These are phyloP conservation scores for Rutilus rutilus DNA, from an alignment of 2,113 vertebrate genomes.

Conservation along the genomic window DNA sequence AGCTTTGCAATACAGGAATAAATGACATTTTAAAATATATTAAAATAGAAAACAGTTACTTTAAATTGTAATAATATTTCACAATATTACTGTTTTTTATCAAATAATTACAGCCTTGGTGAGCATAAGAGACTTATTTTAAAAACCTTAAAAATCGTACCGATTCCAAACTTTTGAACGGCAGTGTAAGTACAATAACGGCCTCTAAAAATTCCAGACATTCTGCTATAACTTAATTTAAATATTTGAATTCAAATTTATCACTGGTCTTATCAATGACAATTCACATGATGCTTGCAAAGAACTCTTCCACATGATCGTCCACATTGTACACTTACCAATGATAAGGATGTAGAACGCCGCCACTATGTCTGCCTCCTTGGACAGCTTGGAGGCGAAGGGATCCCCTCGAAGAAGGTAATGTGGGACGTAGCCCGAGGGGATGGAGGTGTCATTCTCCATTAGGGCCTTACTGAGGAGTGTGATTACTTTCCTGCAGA, in stretches of 20 bases:
- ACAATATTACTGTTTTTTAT: too few species aligned
- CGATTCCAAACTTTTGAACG: too few species aligned
- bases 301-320: neutral
- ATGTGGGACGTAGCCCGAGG: conserved; percentile 72
- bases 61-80: too few species aligned
- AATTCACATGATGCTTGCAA: neutral
- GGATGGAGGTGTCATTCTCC: conserved; percentile 73
- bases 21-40: too few species aligned
- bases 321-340: conserved; percentile 75
- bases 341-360: conserved; percentile 88
- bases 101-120: too few species aligned
- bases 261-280: neutral
- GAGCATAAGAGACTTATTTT: too few species aligned
- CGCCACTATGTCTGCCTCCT: conserved; percentile 87
- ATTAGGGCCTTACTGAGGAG: conserved; percentile 71
- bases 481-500: conserved; percentile 56
- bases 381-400: conserved; percentile 88
- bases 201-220: neutral
- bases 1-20: too few species aligned
- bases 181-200: neutral
- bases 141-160: too few species aligned
- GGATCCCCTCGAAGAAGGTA: conserved; percentile 82
- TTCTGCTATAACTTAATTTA: neutral
- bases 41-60: too few species aligned
- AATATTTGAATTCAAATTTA: neutral